A percentile compares a stretch with the other conserved stretches of the same genome.
Evolutionary conservation across 2,797 vertebrate species (phyloP).

Genomic region (Sebastolobus altivelis): DNA sequence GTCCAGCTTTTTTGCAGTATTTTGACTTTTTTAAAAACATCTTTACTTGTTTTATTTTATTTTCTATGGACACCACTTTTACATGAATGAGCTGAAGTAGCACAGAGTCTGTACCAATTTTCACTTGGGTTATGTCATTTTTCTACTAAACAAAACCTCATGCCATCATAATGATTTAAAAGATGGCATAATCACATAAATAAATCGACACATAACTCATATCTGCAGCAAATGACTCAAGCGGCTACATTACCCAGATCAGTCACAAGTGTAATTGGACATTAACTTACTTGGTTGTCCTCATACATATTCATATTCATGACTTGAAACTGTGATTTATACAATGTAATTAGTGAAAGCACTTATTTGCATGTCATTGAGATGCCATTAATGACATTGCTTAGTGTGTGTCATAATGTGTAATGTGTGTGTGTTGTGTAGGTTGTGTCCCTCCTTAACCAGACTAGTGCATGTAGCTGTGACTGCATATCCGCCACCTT

Average conservation of each 20-base stretch:
- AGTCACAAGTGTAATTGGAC: constrained; percentile 17
- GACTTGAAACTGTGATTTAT: constrained; percentile 6
- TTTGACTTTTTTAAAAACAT: not conserved
- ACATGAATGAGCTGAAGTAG: not conserved
- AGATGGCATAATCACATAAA: not conserved
- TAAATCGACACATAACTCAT: not conserved
- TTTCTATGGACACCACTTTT: not conserved
- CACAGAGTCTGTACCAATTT: not conserved
- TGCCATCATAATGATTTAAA: not conserved
- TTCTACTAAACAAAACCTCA: not conserved
- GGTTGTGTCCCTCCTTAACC: not conserved
- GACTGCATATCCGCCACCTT: constrained; percentile 4
- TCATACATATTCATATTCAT: constrained; percentile 17
- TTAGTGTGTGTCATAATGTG: not conserved
- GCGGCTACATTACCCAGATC: not conserved
- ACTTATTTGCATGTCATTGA: constrained; percentile 1
- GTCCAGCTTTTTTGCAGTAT: too few relatives aligned
- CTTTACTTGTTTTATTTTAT: not conserved
- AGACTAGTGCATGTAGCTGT: constrained; percentile 5
- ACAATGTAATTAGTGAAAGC: constrained; percentile 12
- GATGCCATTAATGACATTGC: not conserved
- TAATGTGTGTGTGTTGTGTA: not conserved
- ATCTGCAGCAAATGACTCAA: not conserved
- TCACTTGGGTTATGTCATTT: not conserved
- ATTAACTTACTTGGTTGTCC: not conserved